Percentiles rank a stretch among this genome's conserved stretches.
Conservation (phyloP, 2,113 vertebrate genomes). For the Actenoides lindsayi region DNA sequence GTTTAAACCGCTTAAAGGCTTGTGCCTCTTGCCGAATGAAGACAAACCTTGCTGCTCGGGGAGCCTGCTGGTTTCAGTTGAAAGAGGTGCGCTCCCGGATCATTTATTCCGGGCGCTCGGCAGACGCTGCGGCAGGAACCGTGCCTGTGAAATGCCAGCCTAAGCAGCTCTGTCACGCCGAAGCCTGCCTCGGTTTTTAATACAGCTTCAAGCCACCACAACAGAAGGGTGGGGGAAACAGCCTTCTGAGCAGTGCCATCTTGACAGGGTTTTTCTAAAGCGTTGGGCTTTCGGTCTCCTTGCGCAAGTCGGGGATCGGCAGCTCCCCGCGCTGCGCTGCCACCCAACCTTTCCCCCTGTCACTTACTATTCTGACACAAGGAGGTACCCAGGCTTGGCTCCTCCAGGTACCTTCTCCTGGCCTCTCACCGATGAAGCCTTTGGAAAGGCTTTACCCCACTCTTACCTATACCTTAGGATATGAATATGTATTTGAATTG, state of each 20-base stretch:
- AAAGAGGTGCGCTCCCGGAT: not conserved
- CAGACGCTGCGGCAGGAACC: not conserved
- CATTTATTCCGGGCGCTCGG: not conserved
- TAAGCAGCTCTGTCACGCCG: not conserved
- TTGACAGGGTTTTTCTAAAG: not conserved
- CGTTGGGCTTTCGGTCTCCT: not conserved
- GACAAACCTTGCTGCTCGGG: not conserved
- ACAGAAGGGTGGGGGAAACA: not conserved
- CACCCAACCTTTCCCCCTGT: not conserved
- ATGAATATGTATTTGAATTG: not conserved
- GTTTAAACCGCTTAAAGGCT: not conserved
- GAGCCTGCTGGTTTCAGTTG: not conserved
- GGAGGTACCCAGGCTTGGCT: not conserved
- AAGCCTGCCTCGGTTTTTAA: not conserved
- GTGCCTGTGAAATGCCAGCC: not conserved
- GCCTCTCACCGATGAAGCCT: not conserved
- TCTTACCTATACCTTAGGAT: not conserved
- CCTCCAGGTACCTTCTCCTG: not conserved
- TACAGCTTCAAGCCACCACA: not conserved
- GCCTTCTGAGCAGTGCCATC: not conserved
- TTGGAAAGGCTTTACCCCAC: not conserved
- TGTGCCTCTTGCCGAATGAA: fast-evolving
- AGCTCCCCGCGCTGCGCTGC: not conserved
- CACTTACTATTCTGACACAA: not conserved
- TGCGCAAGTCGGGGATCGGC: not conserved